Base-by-base conservation (phyloP, 2,113 vertebrate species). In the Mustela nigripes region DNA sequence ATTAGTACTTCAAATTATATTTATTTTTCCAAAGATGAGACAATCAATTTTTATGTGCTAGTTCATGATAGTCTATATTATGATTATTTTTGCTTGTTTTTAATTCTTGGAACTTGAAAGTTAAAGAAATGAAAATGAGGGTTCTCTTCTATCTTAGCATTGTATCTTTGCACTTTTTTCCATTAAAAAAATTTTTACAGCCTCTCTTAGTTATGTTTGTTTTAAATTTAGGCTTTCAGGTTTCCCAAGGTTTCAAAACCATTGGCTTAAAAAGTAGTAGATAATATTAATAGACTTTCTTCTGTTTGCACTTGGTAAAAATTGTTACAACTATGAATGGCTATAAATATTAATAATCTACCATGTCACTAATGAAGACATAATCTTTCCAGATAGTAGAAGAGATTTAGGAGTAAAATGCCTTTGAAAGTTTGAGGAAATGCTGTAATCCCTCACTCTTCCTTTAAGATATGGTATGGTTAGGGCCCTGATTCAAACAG, bases 351-450 rank as follows among this genome's bases (percentile, higher is more conserved):
- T 63, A 94, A 91, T 53, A n/a, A 63, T 80, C 7, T 74, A 86
- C 4, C 4, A 89, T 33, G 8, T 65, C 22, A 95, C 28, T 31
- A 74, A 74, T 93, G 14, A 78, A 67, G 67, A 3, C 4, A 67
- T 33, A 90, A 53, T 83, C 4, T 33, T 94, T 78, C 67, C 58
- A 42, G 56, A 73, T 89, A 65, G n/a, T 82, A 78, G 2, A 50
- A 53, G 48, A 89, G 8, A 80, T 0, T 45, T 80, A 69, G 73
- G 3, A 91, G 65, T 91, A 73, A 89, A 90, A 62, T 69, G 1
- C 4, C 7, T 82, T 95, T 95, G 53, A 82, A 89, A 95, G 0
- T 87, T 60, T 45, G 9, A 89, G 21, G 39, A 92, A 94, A 80
- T 63, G 7, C 12, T 80, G 0, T 24, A 60, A 86, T 28, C 22